Evolutionary conservation across 1,140 invertebrate species (phyloP), one percentile per base, ranked within the genome.

Genomic region (Goniozus legneri): DNA sequence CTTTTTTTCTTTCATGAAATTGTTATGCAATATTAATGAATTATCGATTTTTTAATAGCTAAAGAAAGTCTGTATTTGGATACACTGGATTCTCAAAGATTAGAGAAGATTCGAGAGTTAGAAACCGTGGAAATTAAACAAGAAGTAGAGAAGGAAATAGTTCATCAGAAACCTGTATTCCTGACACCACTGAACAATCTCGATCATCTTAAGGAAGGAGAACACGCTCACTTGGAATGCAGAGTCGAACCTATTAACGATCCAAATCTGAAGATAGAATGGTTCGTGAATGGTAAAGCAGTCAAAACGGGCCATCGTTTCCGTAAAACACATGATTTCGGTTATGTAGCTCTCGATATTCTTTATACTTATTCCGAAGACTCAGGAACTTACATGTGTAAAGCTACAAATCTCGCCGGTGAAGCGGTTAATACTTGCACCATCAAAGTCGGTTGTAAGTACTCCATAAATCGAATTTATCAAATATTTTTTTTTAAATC

Each of bases 181-280:
- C 76, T 91, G 1, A 93, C 90, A 7, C 87, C 92, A 24, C 77
- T 95, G 2, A 88, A 84, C 51, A 93, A 85, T 65, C 76, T 92
- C 42, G 89, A 94, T 64, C 86, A 89, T 67, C 67, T 93, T 8
- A 90, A 90, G 69, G 94, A 96, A 81, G 89, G 89, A 36, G 89
- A 95, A 64, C 89, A 91, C 52, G 89, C 91, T 53, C 95, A 98
- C 77, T 82, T 98, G 53, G 96, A 98, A 80, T 95, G 92, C 64
- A 84, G 92, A 44, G 87, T 98, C 13, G 90, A 96, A 62, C 96
- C 95, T 8, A 89, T 97, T 50, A 96, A 95, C 65, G 95, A 98
- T 74, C 84, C 95, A 2, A 89, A 94, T 56, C 80, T 98, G 58
- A 89, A 87, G 69, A 92, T 98, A 43, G 92, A 97, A 77, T 99